phyloP scores from a whole-genome alignment of 1,140 invertebrate genomes.

The Grapholita molesta region DNA sequence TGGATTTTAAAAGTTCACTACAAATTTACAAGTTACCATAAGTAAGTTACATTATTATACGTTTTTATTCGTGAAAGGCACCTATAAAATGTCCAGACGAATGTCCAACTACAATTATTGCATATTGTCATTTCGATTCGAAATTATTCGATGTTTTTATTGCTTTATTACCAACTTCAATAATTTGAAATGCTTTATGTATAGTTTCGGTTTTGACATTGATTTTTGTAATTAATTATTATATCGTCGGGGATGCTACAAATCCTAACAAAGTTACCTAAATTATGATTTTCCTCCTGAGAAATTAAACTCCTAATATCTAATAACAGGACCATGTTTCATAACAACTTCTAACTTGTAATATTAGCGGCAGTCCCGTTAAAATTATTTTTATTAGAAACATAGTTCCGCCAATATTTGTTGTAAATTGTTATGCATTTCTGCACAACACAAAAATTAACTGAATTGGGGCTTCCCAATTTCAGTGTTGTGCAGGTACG shows the following conservation, averaged over 20 bases:
- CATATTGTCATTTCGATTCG: conserved; percentile 53
- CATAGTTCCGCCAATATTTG: too few species aligned
- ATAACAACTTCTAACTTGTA: too few species aligned
- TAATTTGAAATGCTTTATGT: not conserved
- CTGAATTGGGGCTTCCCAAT: too few species aligned
- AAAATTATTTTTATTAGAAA: too few species aligned
- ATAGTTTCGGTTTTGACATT: not conserved
- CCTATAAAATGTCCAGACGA: conserved; percentile 70
- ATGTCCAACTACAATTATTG: conserved; percentile 51
- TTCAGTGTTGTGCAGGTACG: too few species aligned
- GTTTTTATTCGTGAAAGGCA: conserved; percentile 69
- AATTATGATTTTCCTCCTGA: too few species aligned
- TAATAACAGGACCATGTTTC: too few species aligned
- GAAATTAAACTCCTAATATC: too few species aligned
- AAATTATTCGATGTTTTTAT: conserved; percentile 19
- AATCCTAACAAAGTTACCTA: too few species aligned
- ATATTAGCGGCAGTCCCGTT: too few species aligned
- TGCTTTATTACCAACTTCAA: conserved; percentile 8
- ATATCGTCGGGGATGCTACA: not conserved
- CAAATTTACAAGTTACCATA: conserved; percentile 57
- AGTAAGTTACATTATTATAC: conserved; percentile 46
- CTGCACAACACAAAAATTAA: too few species aligned
- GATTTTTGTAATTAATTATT: not conserved
- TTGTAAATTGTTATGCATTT: too few species aligned
- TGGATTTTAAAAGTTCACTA: conserved; percentile 67